Evolutionary conservation across 2,888 invertebrate genomes (phyloP).

Genomic region (Lobophora halterata): DNA sequence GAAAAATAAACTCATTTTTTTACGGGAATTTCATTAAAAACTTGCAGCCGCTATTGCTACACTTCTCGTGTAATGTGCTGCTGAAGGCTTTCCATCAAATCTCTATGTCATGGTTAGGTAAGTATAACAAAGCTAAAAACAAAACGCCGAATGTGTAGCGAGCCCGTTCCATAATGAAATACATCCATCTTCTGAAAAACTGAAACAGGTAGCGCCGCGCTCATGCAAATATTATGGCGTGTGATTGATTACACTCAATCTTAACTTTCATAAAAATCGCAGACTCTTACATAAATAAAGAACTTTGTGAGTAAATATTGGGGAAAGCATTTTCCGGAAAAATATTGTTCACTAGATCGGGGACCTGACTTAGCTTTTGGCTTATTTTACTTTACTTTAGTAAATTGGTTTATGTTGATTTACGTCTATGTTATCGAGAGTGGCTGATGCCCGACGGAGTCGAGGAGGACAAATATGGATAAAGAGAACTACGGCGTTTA

Average conservation of each 20-base stretch:
- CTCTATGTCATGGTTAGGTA: too few relatives aligned
- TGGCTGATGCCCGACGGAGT: too few relatives aligned
- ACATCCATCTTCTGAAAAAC: conserved; percentile 20
- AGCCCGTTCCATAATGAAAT: conserved; percentile 10
- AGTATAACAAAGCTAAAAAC: neutral
- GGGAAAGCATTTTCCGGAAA: conserved; percentile 9
- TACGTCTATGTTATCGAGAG: neutral
- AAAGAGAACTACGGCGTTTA: too few relatives aligned
- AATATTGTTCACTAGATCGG: conserved; percentile 22
- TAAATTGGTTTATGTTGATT: conserved; percentile 11
- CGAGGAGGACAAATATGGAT: too few relatives aligned
- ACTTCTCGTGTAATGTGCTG: too few relatives aligned
- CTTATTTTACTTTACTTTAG: conserved; percentile 20
- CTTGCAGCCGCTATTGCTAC: too few relatives aligned
- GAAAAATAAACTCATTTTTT: too few relatives aligned
- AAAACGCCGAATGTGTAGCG: neutral
- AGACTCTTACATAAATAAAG: conserved; percentile 13
- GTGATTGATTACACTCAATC: conserved; percentile 30
- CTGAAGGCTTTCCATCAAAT: too few relatives aligned
- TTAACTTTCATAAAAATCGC: conserved; percentile 18
- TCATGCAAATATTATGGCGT: conserved; percentile 32
- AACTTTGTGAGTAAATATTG: conserved; percentile 20
- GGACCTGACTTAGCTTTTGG: conserved; percentile 17
- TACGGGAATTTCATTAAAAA: too few relatives aligned
- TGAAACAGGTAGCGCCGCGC: conserved; percentile 13